Conservation (phyloP, 2,113 vertebrate species). For the Ophiodon elongatus region DNA sequence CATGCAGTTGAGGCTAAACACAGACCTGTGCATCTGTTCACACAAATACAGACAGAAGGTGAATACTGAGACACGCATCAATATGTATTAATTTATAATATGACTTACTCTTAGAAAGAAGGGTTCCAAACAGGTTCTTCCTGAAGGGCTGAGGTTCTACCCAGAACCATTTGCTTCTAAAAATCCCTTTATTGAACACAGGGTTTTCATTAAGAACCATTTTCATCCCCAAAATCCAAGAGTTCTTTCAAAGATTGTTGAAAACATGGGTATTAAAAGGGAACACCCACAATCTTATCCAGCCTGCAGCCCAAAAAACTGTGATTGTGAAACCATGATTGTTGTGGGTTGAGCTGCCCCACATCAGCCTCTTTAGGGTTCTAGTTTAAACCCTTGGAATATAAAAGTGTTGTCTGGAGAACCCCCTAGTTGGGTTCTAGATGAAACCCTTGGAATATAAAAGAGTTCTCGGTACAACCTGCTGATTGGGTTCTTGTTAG, state of each 20-base stretch:
- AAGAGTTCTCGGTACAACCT: too few species aligned
- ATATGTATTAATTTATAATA: slow-evolving; percentile 63
- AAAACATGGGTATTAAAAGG: too few species aligned
- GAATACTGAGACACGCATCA: slow-evolving; percentile 23
- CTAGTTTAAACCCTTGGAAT: too few species aligned
- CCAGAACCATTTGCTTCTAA: background rate
- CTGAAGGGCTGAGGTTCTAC: background rate
- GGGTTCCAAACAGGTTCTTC: background rate
- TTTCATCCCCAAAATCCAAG: too few species aligned
- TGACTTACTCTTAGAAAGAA: slow-evolving; percentile 3
- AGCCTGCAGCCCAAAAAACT: too few species aligned
- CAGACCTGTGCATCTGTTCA: background rate
- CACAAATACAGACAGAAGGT: slow-evolving; percentile 16
- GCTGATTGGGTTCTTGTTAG: background rate
- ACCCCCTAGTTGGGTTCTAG: too few species aligned
- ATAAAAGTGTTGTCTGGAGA: too few species aligned
- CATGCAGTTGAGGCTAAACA: slow-evolving; percentile 7
- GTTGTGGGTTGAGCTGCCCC: too few species aligned
- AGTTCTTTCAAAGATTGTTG: background rate
- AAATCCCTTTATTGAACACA: background rate
- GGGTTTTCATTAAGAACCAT: background rate
- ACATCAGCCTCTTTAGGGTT: too few species aligned
- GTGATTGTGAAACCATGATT: too few species aligned
- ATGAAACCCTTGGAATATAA: too few species aligned
- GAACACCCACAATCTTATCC: too few species aligned